Conservation (phyloP, 2,113 vertebrate genomes). For the Synodontis membranacea region DNA sequence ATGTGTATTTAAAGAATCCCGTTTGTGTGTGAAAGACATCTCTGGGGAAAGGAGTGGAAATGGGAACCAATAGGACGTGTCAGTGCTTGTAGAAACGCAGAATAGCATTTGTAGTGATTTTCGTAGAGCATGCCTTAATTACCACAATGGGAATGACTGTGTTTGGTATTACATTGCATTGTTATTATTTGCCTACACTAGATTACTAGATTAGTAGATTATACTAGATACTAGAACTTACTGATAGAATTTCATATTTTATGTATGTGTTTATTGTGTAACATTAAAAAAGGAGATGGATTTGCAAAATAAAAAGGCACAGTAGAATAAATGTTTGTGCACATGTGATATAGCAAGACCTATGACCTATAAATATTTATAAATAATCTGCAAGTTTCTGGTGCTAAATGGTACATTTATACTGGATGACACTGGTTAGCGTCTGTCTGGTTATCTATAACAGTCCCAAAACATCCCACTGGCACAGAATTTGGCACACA, state of each 20-base stretch:
- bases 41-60: neutral
- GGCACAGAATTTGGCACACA: conserved; percentile 22
- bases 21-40: neutral
- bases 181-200: neutral
- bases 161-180: neutral
- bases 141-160: neutral
- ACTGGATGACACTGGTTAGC: conserved; percentile 46
- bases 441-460: conserved; percentile 55
- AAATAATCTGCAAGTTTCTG: conserved; percentile 46
- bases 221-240: too few relatives aligned
- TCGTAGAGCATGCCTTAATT: neutral
- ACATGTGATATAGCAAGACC: conserved; percentile 48
- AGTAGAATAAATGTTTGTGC: conserved; percentile 9
- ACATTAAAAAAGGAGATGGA: neutral
- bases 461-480: conserved; percentile 44
- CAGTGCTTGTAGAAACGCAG: neutral
- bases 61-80: neutral
- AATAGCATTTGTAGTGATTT: conserved; percentile 6
- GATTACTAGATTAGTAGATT: too few relatives aligned
- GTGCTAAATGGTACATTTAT: conserved; percentile 53
- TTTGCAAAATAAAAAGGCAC: neutral
- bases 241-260: neutral
- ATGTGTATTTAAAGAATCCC: conserved; percentile 6
- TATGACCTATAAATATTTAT: conserved; percentile 65
- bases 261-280: neutral